These are phyloP conservation scores for Trochalopteron elliotii DNA, from an alignment of 2,113 vertebrate genomes.

Conservation along the genomic window DNA sequence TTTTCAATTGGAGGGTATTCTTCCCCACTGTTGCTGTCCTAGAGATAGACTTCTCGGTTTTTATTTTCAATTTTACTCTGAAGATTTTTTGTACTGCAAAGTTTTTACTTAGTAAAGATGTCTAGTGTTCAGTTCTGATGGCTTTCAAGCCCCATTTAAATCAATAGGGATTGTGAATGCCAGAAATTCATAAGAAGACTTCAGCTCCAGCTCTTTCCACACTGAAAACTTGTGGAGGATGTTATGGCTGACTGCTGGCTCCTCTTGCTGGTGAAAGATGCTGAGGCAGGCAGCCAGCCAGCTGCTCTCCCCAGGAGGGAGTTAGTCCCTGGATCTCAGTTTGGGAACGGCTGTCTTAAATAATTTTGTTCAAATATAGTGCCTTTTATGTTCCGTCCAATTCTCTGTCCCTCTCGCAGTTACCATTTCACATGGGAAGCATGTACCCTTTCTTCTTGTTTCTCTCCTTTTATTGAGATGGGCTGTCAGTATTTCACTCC, in stretches of 20 bases:
- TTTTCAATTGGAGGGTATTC: not conserved
- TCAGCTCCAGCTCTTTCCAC: not conserved
- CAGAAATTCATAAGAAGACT: slow-evolving; percentile 3
- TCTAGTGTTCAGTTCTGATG: not conserved
- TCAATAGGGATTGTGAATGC: not conserved
- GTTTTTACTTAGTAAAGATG: not conserved
- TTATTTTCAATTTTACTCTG: not conserved
- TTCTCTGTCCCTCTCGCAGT: not conserved
- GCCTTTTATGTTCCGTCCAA: slow-evolving; percentile 58
- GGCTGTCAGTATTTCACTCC: not conserved
- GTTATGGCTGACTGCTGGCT: slow-evolving; percentile 49
- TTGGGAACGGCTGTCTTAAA: slow-evolving; percentile 61
- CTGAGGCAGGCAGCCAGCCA: slow-evolving; percentile 53
- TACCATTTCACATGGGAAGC: slow-evolving; percentile 43
- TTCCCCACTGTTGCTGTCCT: not conserved
- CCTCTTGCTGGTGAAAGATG: slow-evolving; percentile 40
- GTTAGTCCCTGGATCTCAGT: slow-evolving; percentile 45
- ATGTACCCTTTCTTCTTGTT: slow-evolving; percentile 27
- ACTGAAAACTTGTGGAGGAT: slow-evolving; percentile 9
- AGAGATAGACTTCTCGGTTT: not conserved
- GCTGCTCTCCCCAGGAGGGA: slow-evolving; percentile 54
- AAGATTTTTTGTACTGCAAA: not conserved
- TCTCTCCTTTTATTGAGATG: not conserved
- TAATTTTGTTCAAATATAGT: slow-evolving; percentile 60
- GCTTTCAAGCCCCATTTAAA: not conserved